Base-by-base conservation (phyloP, 2,888 invertebrate species). In the Torymus texanus region DNA sequence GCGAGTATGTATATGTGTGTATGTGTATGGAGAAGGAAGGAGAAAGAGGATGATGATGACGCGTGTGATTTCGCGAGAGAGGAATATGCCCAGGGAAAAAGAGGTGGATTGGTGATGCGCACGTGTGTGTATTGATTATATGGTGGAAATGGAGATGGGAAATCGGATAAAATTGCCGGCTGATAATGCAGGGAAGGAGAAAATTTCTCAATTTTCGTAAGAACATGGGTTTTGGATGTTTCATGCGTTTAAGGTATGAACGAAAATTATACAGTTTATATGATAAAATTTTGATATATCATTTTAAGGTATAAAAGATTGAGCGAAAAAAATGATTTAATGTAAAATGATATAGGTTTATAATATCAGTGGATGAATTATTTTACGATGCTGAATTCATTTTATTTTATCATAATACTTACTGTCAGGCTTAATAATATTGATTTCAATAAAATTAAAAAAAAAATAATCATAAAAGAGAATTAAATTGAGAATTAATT, bases 131-230 rank as follows among this genome's bases (percentile, higher is more conserved):
- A 75, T 72, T 73, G 66, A 76, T 75, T 77, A 59, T 55, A 70
- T 29, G 76, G 41, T 67, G 65, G 18, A 56, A 21, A 63, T 29
- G 59, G n/a, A 14, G 16, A 65, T 18, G 66, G 21, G 14, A 41
- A 75, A 61, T 73, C 68, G 41, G 51, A 16, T 66, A 18, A 56
- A 65, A 79, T 63, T 65, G 50, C 59, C 77, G 55, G 53, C 50
- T 53, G 59, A 68, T 76, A 51, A 24, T n/a, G 24, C 56, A 50
- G 29, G 41, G 51, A 41, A 62, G 41, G 51, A 41, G 58, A 59
- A 71, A 63, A 70, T 71, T 79, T 75, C 66, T 75, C 29, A 16
- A 71, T 75, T 79, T 75, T 75, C 59, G n/a, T 51, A 3, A 50
- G 12, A 51, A 41, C 8, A 41, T 41, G 41, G 62, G 41, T 12